phyloP scores from a whole-genome alignment of 1,140 invertebrate species.

The Thrips palmi region DNA sequence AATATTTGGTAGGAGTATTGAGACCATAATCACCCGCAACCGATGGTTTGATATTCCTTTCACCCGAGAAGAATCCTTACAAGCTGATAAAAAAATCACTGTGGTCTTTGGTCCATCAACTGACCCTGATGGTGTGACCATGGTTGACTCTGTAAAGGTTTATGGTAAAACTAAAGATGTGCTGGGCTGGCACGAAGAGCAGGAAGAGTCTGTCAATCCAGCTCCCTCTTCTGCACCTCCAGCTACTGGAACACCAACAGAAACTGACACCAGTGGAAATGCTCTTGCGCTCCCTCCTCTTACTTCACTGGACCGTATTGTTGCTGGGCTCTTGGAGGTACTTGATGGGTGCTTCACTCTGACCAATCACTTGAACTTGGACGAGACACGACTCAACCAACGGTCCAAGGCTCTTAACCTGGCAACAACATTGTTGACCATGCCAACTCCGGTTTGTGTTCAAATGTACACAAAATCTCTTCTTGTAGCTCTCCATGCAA shows the following conservation, averaged over 20 bases:
- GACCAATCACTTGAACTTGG: constrained; percentile 19
- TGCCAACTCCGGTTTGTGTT: constrained; percentile 61
- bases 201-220: constrained; percentile 55
- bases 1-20: constrained; percentile 67
- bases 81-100: constrained; percentile 78
- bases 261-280: constrained; percentile 18
- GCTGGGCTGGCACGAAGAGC: constrained; percentile 94
- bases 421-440: constrained; percentile 58
- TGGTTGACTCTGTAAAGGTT: constrained; percentile 87
- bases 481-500: constrained; percentile 58
- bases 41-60: constrained; percentile 93
- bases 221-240: constrained; percentile 27
- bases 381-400: constrained; percentile 22
- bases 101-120: constrained; percentile 82
- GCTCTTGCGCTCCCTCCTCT: constrained; percentile 22
- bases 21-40: constrained; percentile 51
- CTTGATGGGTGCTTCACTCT: constrained; percentile 46
- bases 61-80: constrained; percentile 81
- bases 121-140: constrained; percentile 73
- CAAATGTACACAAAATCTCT: constrained; percentile 62
- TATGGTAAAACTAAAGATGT: constrained; percentile 91
- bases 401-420: constrained; percentile 45
- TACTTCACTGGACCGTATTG: constrained; percentile 36
- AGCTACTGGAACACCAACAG: constrained; percentile 19
- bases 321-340: constrained; percentile 54